These are phyloP conservation scores for Lutraria rhynchaena DNA, from an alignment of 1,140 invertebrate species.

Conservation along the genomic window DNA sequence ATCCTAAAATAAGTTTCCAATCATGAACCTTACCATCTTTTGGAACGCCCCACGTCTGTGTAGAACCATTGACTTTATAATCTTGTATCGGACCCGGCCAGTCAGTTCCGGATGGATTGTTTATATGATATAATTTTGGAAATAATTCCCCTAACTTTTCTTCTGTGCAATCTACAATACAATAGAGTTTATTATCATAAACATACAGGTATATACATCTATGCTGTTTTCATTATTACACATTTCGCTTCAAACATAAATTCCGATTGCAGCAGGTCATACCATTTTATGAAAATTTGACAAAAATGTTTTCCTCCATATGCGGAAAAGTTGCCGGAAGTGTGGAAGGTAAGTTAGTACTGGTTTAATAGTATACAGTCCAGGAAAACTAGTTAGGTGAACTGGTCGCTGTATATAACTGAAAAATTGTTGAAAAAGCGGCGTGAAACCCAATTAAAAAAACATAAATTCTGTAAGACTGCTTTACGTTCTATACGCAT, in stretches of 20 bases:
- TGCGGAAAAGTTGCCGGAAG: neutral
- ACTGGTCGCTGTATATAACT: no score
- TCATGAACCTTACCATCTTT: conserved; percentile 35
- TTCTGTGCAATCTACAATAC: conserved; percentile 24
- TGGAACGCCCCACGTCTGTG: neutral
- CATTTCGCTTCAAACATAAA: neutral
- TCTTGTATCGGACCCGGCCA: conserved; percentile 17
- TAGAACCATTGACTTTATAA: neutral
- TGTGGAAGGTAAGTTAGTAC: neutral
- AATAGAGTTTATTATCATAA: neutral
- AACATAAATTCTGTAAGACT: no score
- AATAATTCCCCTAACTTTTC: conserved; percentile 13
- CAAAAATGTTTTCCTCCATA: no score
- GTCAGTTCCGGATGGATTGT: neutral
- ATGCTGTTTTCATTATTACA: no score
- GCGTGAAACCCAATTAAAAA: no score
- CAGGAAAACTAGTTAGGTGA: no score
- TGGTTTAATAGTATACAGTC: no score
- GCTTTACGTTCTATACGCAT: no score
- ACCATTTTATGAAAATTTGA: no score
- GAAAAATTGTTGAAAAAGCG: no score
- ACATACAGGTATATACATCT: neutral
- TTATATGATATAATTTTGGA: conserved; percentile 10
- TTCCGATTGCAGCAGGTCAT: no score
- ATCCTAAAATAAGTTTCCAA: no score